A percentile compares a stretch with the other conserved stretches of the same genome.
phyloP scores from a whole-genome alignment of 1,140 invertebrate genomes.

The Neodiprion pinetum region DNA sequence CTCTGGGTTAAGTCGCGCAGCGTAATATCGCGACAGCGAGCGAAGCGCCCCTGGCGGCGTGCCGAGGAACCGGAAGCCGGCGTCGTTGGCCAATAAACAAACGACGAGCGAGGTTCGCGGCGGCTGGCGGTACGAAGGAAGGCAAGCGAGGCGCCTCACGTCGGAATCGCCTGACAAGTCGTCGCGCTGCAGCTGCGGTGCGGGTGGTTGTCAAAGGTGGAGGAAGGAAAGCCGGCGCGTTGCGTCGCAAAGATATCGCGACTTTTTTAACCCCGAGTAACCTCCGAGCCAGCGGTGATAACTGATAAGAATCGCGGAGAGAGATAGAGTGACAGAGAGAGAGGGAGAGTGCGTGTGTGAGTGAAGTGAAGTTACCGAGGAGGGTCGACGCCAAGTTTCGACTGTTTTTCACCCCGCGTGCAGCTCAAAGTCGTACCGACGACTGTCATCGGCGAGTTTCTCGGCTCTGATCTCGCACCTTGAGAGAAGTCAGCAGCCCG shows the following conservation, averaged over 20 bases:
- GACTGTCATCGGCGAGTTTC: too few species aligned
- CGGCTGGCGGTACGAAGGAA: background rate
- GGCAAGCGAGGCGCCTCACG: background rate
- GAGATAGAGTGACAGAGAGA: too few species aligned
- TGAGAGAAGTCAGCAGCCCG: background rate
- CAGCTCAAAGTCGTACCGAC: too few species aligned
- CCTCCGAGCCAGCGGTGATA: too few species aligned
- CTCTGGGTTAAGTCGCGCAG: background rate
- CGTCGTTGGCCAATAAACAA: slow-evolving; percentile 37
- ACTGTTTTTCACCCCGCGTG: too few species aligned
- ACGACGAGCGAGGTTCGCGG: slow-evolving; percentile 14
- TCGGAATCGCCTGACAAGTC: background rate
- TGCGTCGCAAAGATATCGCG: too few species aligned
- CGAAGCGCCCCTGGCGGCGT: background rate
- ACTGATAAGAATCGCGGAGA: too few species aligned
- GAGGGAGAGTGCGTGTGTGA: too few species aligned
- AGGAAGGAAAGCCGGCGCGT: background rate
- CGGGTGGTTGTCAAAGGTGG: background rate
- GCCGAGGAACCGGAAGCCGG: background rate
- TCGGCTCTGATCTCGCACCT: too few species aligned
- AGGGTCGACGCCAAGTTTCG: too few species aligned
- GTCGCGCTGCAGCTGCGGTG: background rate
- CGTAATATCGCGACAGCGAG: background rate
- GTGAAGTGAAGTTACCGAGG: too few species aligned
- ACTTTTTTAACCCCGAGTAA: too few species aligned